phyloP scores from a whole-genome alignment of 2,113 vertebrate genomes.

The Microcebus ravelobensis region DNA sequence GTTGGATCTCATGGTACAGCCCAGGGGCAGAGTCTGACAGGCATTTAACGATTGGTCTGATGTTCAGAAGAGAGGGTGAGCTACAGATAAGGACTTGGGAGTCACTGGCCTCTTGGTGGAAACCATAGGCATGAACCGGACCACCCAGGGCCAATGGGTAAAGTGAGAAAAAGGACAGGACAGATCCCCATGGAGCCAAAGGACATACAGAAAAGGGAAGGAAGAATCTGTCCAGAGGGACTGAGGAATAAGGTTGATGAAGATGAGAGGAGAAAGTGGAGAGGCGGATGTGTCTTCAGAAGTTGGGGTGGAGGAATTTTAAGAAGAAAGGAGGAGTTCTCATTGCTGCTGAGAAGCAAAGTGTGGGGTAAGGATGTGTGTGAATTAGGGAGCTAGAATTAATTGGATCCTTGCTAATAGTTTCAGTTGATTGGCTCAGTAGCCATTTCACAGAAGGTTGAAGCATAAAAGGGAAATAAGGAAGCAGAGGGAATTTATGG shows the following conservation, averaged over 20 bases:
- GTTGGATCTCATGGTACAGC: not conserved
- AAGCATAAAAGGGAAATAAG: not conserved
- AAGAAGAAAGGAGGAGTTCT: not conserved
- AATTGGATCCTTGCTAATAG: not conserved
- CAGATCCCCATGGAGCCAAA: not conserved
- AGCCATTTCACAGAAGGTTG: not conserved
- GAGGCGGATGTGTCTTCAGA: not conserved
- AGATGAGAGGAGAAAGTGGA: not conserved
- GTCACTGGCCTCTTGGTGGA: not conserved
- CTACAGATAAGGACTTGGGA: not conserved
- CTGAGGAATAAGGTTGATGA: not conserved
- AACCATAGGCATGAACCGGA: not conserved
- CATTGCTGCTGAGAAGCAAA: not conserved
- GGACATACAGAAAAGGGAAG: not conserved
- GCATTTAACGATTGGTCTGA: not conserved
- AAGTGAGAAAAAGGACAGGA: not conserved
- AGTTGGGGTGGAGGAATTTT: not conserved
- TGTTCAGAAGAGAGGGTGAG: not conserved
- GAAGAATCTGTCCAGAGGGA: not conserved
- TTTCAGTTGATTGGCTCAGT: not conserved
- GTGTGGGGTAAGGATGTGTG: not conserved
- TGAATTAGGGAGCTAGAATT: not conserved
- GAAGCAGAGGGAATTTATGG: not conserved
- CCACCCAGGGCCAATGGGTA: not conserved
- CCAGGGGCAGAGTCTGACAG: not conserved